Evolutionary conservation across 1,140 invertebrate species (phyloP).

Genomic region (Globodera rostochiensis): DNA sequence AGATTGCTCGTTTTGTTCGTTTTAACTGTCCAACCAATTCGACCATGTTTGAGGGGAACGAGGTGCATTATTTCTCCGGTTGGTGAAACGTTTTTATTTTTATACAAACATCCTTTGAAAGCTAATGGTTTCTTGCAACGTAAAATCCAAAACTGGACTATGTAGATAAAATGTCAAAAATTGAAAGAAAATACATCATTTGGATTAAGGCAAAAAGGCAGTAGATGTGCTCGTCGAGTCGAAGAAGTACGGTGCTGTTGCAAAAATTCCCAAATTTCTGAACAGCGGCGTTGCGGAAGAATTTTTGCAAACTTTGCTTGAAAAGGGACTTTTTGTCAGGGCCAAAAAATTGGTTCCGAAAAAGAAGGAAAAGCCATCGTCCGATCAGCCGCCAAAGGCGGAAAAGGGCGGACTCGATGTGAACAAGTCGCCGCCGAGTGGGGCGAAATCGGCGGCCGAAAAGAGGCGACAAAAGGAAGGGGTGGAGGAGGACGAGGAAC

Average conservation of each 20-base stretch:
- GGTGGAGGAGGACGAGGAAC: constrained; percentile 27
- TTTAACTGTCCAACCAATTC: constrained; percentile 89
- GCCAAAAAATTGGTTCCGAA: constrained; percentile 58
- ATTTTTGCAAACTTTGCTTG: constrained; percentile 75
- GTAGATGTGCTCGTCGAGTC: constrained; percentile 88
- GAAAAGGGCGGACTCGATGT: constrained; percentile 59
- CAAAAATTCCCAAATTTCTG: constrained; percentile 78
- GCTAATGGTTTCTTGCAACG: not conserved
- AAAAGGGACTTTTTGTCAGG: constrained; percentile 55
- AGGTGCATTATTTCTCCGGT: constrained; percentile 95
- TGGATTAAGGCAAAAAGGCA: constrained; percentile 74
- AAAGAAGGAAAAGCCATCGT: constrained; percentile 75
- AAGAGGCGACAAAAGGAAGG: constrained; percentile 66
- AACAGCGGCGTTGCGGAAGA: constrained; percentile 78
- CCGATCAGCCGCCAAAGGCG: constrained; percentile 74
- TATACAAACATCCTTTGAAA: constrained; percentile 24
- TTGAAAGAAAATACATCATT: constrained; percentile 18
- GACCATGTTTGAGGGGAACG: constrained; percentile 90
- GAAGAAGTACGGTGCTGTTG: constrained; percentile 81
- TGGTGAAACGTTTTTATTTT: constrained; percentile 52
- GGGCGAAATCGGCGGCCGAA: constrained; percentile 59
- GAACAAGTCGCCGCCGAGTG: constrained; percentile 62
- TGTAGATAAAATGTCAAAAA: too few relatives aligned
- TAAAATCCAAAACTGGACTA: not conserved
- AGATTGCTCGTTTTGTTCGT: constrained; percentile 86